Percentiles rank a stretch among this genome's conserved stretches.
Evolutionary conservation across 2,888 invertebrate species (phyloP).

Genomic region (Gryllus longicercus): DNA sequence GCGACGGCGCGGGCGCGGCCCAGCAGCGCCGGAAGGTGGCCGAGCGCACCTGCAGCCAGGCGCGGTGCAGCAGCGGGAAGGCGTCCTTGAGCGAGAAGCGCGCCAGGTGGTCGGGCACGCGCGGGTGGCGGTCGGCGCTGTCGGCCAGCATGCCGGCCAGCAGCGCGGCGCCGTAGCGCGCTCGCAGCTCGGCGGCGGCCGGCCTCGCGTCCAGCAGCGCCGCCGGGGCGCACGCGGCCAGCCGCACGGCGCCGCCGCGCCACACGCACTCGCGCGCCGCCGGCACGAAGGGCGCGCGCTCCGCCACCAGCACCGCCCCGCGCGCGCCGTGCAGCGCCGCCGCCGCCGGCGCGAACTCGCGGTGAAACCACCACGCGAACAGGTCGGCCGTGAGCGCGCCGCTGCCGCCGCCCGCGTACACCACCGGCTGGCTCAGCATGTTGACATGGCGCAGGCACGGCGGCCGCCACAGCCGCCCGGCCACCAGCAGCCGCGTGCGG

Average conservation of each 20-base stretch:
- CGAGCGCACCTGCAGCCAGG: slow-evolving; percentile 49
- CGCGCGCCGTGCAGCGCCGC: slow-evolving; percentile 47
- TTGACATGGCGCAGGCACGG: slow-evolving; percentile 49
- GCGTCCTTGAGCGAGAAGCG: slow-evolving; percentile 49
- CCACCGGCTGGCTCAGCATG: slow-evolving; percentile 52
- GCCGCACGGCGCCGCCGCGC: slow-evolving; percentile 41
- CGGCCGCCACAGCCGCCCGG: slow-evolving; percentile 50
- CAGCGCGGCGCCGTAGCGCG: slow-evolving; percentile 45
- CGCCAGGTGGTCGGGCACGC: slow-evolving; percentile 40
- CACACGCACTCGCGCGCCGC: slow-evolving; percentile 45
- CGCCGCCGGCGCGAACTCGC: slow-evolving; percentile 50
- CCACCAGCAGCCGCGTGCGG: slow-evolving; percentile 49
- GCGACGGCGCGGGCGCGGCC: slow-evolving; percentile 32
- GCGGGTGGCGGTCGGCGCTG: slow-evolving; percentile 35
- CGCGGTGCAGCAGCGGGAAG: slow-evolving; percentile 49
- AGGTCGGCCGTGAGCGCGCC: slow-evolving; percentile 49
- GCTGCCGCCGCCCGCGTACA: slow-evolving; percentile 51
- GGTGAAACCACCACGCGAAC: slow-evolving; percentile 52
- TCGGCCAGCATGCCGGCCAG: slow-evolving; percentile 41
- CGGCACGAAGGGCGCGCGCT: slow-evolving; percentile 46
- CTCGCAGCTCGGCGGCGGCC: slow-evolving; percentile 46
- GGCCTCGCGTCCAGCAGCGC: slow-evolving; percentile 41
- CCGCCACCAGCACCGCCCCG: slow-evolving; percentile 47
- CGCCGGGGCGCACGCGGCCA: slow-evolving; percentile 43
- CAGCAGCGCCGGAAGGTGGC: slow-evolving; percentile 48